Percentiles rank a stretch among this genome's conserved stretches.
Evolutionary conservation across 1,140 invertebrate genomes (phyloP).

Genomic region (Platyscapa corneri): DNA sequence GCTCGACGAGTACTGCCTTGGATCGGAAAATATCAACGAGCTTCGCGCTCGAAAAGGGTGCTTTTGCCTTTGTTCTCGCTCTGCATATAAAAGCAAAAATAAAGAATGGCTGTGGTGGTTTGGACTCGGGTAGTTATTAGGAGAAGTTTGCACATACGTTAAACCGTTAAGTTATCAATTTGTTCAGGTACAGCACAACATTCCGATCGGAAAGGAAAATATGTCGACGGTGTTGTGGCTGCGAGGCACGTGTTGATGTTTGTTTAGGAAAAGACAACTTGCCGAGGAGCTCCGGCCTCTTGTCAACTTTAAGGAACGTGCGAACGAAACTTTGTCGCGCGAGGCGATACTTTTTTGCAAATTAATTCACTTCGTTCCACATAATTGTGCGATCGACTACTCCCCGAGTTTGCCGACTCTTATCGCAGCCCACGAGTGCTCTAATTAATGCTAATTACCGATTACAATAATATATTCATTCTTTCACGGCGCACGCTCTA

Average conservation of each 20-base stretch:
- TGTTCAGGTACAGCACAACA: constrained; percentile 19
- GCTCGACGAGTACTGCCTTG: too few species aligned
- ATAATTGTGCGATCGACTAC: constrained; percentile 56
- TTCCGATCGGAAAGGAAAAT: constrained; percentile 17
- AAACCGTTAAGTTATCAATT: constrained; percentile 47
- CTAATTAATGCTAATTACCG: too few species aligned
- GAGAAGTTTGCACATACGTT: constrained; percentile 36
- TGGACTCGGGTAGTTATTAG: background rate
- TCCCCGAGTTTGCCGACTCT: too few species aligned
- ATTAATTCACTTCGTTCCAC: too few species aligned
- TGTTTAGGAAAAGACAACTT: constrained; percentile 60
- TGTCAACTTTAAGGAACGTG: background rate
- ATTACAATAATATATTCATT: too few species aligned
- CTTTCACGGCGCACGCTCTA: too few species aligned
- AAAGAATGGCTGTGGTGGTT: background rate
- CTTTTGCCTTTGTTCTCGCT: background rate
- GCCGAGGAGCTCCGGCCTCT: too few species aligned
- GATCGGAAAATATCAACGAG: background rate
- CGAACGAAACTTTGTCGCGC: too few species aligned
- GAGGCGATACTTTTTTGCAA: too few species aligned
- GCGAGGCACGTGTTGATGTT: constrained; percentile 13
- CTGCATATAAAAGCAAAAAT: background rate
- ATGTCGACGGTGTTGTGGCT: constrained; percentile 16
- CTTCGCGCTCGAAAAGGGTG: background rate
- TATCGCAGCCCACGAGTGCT: too few species aligned